Conservation (phyloP, 2,797 vertebrate species). For the Helicolenus hilgendorfi region DNA sequence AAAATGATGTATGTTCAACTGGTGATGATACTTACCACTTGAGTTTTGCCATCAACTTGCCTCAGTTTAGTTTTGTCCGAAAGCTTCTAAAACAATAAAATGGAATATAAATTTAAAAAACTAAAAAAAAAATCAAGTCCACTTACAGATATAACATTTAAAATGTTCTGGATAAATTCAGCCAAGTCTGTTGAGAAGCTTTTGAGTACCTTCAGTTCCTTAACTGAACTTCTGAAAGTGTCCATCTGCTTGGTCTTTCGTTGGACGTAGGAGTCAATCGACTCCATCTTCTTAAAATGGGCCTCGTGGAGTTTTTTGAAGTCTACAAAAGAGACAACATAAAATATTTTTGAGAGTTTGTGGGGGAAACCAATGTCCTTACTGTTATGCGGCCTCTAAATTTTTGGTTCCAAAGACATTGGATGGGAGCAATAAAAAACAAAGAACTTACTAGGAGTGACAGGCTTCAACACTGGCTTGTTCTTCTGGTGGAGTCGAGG, state of each 20-base stretch:
- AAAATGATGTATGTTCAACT: accelerated
- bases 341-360: too few relatives aligned
- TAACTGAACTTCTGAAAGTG: slow-evolving; percentile 81
- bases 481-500: slow-evolving; percentile 81
- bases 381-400: neutral
- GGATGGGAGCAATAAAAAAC: neutral
- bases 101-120: neutral
- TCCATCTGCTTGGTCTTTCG: slow-evolving; percentile 92
- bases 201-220: slow-evolving; percentile 90
- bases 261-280: slow-evolving; percentile 95
- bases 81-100: slow-evolving; percentile 59
- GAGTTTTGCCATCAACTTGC: slow-evolving; percentile 63
- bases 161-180: neutral
- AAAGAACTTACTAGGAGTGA: slow-evolving; percentile 93
- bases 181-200: accelerated
- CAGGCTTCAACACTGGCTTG: slow-evolving; percentile 76
- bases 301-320: slow-evolving; percentile 97
- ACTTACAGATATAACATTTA: neutral
- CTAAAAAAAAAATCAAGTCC: neutral
- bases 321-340: slow-evolving; percentile 81
- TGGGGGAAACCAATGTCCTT: neutral
- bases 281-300: slow-evolving; percentile 97
- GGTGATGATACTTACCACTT: slow-evolving; percentile 52
- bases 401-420: neutral
- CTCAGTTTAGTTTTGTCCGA: slow-evolving; percentile 75